phyloP scores from a whole-genome alignment of 2,113 vertebrate genomes.

The Felis catus region F.catus_Fca126_mat1.0 CM031413.1:72549501-72550000 shows the following conservation, averaged over 20 bases:
- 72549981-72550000: background rate
- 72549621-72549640: background rate
- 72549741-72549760: background rate
- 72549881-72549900: background rate
- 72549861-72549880: background rate
- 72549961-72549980: too few relatives aligned
- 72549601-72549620: background rate
- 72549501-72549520: conserved; percentile 38
- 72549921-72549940: background rate
- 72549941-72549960: background rate
- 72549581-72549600: conserved; percentile 55
- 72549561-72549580: conserved; percentile 13
- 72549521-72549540: conserved; percentile 62
- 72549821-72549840: background rate
- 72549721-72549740: background rate
- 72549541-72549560: conserved; percentile 40
- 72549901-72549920: background rate
- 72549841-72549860: background rate
- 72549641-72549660: background rate
- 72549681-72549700: background rate
- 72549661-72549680: background rate
- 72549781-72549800: background rate
- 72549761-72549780: background rate
- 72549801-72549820: background rate
- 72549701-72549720: background rate